Percentiles rank a stretch among this genome's conserved stretches.
Conservation (phyloP, 2,888 invertebrate genomes). For the Congeria kusceri region DNA sequence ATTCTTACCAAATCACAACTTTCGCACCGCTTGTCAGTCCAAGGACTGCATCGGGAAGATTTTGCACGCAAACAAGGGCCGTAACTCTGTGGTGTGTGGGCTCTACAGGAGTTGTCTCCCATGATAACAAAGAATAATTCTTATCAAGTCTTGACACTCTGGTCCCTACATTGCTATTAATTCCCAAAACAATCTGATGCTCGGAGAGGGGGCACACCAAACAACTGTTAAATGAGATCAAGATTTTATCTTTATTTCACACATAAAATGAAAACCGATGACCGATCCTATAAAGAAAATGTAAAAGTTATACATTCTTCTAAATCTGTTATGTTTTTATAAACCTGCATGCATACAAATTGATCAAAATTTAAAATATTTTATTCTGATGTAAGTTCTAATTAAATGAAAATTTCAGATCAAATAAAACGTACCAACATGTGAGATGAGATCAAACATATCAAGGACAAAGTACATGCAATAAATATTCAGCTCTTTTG, state of each 20-base stretch:
- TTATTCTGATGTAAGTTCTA: no score
- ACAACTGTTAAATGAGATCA: conserved; percentile 29
- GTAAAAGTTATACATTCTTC: neutral
- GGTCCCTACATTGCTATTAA: conserved; percentile 29
- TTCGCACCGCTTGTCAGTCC: conserved; percentile 37
- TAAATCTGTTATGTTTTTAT: neutral
- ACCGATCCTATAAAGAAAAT: no score
- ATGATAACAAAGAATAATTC: neutral
- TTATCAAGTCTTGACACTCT: no score
- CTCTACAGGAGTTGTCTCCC: conserved; percentile 36
- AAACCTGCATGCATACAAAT: no score
- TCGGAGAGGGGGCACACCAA: conserved; percentile 38
- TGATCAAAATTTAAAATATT: no score
- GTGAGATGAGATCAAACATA: no score
- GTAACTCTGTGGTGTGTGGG: conserved; percentile 29
- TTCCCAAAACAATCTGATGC: conserved; percentile 42
- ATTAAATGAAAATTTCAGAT: no score
- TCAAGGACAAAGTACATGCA: no score
- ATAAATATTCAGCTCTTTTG: no score
- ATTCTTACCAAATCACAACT: conserved; percentile 65
- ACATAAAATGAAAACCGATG: no score
- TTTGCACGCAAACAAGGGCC: conserved; percentile 35
- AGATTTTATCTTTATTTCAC: no score
- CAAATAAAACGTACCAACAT: no score
- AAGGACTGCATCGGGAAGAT: conserved; percentile 50